Percentiles rank a stretch among this genome's conserved stretches.
These are phyloP conservation scores for Thelaira solivaga DNA, from an alignment of 2,888 invertebrate species.

Conservation along the genomic window DNA sequence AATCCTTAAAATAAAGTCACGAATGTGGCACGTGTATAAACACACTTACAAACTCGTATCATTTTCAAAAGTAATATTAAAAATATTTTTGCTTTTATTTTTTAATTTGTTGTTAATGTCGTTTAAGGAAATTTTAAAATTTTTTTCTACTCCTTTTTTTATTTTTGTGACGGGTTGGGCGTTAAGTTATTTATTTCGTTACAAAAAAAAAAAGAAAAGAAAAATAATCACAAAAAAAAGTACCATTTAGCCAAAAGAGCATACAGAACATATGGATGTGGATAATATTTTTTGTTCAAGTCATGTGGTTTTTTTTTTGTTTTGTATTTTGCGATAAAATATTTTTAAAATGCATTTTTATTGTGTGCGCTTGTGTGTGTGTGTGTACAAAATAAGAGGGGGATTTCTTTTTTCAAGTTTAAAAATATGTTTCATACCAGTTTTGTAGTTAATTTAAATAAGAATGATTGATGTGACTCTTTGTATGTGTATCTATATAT, in stretches of 20 bases:
- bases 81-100: not conserved
- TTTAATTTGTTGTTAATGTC: conserved; percentile 25
- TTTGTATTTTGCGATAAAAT: conserved; percentile 47
- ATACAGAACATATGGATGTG: conserved; percentile 6
- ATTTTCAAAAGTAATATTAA: conserved; percentile 37
- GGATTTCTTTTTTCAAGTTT: conserved; percentile 1
- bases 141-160: not conserved
- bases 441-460: not conserved
- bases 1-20: conserved; percentile 40
- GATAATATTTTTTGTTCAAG: conserved; percentile 13
- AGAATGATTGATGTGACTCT: not conserved
- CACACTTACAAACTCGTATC: conserved; percentile 1
- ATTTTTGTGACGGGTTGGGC: conserved; percentile 33
- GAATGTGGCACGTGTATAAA: conserved; percentile 48
- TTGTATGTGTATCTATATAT: no score
- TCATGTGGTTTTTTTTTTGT: not conserved
- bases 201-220: not conserved
- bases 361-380: no score
- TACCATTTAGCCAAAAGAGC: conserved; percentile 7
- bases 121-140: conserved; percentile 6
- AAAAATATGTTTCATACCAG: not conserved
- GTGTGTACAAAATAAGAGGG: conserved; percentile 25
- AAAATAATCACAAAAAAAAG: conserved; percentile 14
- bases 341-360: conserved; percentile 19
- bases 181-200: conserved; percentile 45